A percentile compares a stretch with the other conserved stretches of the same genome.
These are phyloP conservation scores for Eupithecia pulchellata DNA, from an alignment of 2,888 invertebrate species.

Conservation along the genomic window DNA sequence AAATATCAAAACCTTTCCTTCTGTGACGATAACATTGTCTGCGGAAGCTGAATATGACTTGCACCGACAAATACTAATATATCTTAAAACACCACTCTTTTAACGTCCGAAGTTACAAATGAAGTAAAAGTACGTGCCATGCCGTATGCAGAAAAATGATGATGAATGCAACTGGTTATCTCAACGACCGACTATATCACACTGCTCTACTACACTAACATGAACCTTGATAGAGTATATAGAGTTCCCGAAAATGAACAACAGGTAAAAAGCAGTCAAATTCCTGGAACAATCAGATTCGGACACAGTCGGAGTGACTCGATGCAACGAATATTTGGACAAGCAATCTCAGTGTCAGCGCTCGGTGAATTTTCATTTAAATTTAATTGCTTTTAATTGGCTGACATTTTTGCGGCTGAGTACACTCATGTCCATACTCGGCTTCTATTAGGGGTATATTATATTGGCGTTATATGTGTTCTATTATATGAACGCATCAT, in stretches of 20 bases:
- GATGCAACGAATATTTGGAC: slow-evolving; percentile 12
- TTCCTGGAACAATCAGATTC: not conserved
- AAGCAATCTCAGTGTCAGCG: slow-evolving; percentile 16
- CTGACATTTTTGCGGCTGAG: slow-evolving; percentile 40
- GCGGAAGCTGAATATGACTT: too few species aligned
- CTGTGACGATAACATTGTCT: too few species aligned
- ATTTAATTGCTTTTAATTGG: slow-evolving; percentile 37
- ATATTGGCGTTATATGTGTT: too few species aligned
- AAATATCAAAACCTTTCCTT: too few species aligned
- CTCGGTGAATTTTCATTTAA: slow-evolving; percentile 38
- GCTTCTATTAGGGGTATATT: too few species aligned
- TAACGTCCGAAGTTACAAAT: not conserved
- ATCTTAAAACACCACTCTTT: too few species aligned
- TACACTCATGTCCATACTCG: slow-evolving; percentile 34
- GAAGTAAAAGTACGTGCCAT: too few species aligned
- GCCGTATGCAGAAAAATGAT: not conserved
- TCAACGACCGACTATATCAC: not conserved
- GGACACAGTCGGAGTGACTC: not conserved
- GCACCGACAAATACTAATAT: too few species aligned
- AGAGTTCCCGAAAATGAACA: not conserved
- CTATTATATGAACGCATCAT: too few species aligned
- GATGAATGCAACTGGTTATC: not conserved
- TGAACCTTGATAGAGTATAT: too few species aligned
- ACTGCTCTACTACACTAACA: not conserved
- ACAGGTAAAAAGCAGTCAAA: not conserved